Base-by-base conservation (phyloP, 2,888 invertebrate genomes). In the Hydroisotoma schaefferi region DNA sequence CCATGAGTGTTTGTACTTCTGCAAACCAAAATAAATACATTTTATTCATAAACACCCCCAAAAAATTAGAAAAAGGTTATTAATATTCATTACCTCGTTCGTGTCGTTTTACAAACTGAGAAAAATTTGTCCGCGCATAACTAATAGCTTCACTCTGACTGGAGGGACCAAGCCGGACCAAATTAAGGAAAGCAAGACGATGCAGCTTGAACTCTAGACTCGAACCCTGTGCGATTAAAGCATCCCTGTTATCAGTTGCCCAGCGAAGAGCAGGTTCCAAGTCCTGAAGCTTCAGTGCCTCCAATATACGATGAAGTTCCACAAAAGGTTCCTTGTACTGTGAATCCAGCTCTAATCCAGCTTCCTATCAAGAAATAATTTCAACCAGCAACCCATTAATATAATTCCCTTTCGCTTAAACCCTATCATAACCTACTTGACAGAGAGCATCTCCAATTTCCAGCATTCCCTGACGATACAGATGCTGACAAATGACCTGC, bases 401-500 rank as follows among this genome's bases (percentile, higher is more conserved):
- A 10, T 33, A 33, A 33, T 33, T 33, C 8, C 8, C 33, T 33
- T 33, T 23, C 15, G 15, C 8, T 33, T 10, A 15, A 18, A 43
- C 12, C 15, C 23, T 6, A 23, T 38, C 23, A n/a, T n/a, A 37
- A 26, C 66, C 59, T 73, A 85, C 86, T 75, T 81, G 77, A 57
- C 85, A 84, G 47, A 92, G 77, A 71, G 87, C 83, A 75, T 94
- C 91, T 2, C 94, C 94, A 33, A 95, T 92, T 56, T 94, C 92
- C 70, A 94, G 84, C 83, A 93, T 85, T 44, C 97, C 97, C 80
- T 94, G 93, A 68, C 95, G 84, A 75, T 92, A 90, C 76, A 95
- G 90, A 80, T 98, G 97, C 76, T 97, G 93, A 73, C 92, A 92
- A 65, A 97, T 90, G 22, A 94, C 91, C 79, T 88, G 86, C 77